A percentile compares a stretch with the other conserved stretches of the same genome.
Conservation (phyloP, 2,888 invertebrate species). For the Stegophylla sp. region DNA sequence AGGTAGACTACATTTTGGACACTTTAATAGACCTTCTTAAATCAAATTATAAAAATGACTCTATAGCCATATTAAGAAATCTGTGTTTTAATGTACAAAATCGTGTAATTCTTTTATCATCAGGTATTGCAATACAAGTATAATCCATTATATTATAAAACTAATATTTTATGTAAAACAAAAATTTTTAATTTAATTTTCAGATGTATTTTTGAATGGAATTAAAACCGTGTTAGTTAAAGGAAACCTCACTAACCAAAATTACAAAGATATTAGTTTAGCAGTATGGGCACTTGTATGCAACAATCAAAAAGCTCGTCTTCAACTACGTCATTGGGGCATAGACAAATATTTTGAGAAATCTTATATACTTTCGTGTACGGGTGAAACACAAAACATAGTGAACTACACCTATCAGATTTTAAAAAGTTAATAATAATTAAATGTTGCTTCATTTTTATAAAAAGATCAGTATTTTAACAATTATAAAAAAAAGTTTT, state of each 20-base stretch:
- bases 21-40: constrained; percentile 31
- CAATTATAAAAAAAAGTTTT: neutral
- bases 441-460: neutral
- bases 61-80: constrained; percentile 45
- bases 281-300: constrained; percentile 39
- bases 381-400: constrained; percentile 21
- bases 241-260: constrained; percentile 7
- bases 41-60: constrained; percentile 32
- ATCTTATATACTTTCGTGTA: neutral
- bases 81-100: constrained; percentile 50
- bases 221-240: constrained; percentile 32
- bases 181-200: too few species aligned
- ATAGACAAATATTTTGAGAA: constrained; percentile 44
- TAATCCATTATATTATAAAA: neutral
- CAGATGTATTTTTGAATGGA: constrained; percentile 14
- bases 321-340: constrained; percentile 48
- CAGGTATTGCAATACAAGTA: constrained; percentile 17
- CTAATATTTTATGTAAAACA: neutral
- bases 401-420: constrained; percentile 8
- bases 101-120: constrained; percentile 22
- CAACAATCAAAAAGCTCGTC: constrained; percentile 49
- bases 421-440: constrained; percentile 33
- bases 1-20: constrained; percentile 41
- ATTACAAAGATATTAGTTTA: constrained; percentile 43
- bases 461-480: neutral